A percentile compares a stretch with the other conserved stretches of the same genome.
phyloP scores from a whole-genome alignment of 2,113 vertebrate species.

The Corythoichthys intestinalis region DNA sequence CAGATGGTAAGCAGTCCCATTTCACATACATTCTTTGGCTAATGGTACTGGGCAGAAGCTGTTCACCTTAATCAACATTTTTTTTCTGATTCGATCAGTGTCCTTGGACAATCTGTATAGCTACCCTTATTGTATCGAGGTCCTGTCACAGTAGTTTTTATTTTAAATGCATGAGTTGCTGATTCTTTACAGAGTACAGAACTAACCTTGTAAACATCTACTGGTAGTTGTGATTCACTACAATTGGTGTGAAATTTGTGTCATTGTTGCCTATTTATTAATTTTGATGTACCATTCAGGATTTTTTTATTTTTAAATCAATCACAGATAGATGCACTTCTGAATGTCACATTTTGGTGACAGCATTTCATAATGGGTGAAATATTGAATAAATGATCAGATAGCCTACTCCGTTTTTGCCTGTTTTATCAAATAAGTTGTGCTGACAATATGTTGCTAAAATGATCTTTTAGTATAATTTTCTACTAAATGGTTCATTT shows the following conservation, averaged over 20 bases:
- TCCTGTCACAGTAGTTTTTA: conserved; percentile 13
- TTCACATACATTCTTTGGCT: conserved; percentile 61
- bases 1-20: conserved; percentile 28
- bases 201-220: neutral
- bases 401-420: too few species aligned
- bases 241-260: neutral
- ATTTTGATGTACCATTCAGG: neutral
- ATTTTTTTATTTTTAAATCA: neutral
- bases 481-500: too few species aligned
- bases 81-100: conserved; percentile 14
- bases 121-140: conserved; percentile 25
- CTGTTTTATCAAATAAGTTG: too few species aligned
- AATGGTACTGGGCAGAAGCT: conserved; percentile 26
- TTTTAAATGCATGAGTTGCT: conserved; percentile 19
- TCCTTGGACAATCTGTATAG: conserved; percentile 8
- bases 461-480: too few species aligned
- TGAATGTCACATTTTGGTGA: neutral
- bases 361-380: too few species aligned
- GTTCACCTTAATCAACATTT: neutral
- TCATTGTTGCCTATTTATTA: neutral
- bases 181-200: conserved; percentile 6
- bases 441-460: too few species aligned
- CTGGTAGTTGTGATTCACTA: neutral
- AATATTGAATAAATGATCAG: too few species aligned
- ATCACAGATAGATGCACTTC: neutral